A percentile compares a stretch with the other conserved stretches of the same genome.
phyloP scores from a whole-genome alignment of 2,113 vertebrate species.

The Oreochromis niloticus region DNA sequence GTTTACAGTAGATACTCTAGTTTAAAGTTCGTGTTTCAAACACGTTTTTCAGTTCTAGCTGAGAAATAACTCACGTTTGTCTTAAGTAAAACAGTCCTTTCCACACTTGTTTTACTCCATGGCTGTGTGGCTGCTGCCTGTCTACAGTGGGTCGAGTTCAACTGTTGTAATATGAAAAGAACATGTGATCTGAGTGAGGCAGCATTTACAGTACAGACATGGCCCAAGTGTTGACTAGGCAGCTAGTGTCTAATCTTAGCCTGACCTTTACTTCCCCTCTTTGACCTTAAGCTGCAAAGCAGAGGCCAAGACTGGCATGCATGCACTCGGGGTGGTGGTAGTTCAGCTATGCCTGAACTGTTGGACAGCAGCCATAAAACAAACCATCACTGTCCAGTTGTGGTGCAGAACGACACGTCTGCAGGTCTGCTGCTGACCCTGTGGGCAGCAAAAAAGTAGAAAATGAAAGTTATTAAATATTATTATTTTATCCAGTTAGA shows the following conservation, averaged over 20 bases:
- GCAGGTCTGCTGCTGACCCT: background rate
- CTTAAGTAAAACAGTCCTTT: background rate
- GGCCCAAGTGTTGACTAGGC: background rate
- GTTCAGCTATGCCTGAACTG: slow-evolving; percentile 31
- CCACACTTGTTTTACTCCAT: background rate
- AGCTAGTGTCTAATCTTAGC: slow-evolving; percentile 54
- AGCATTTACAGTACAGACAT: slow-evolving; percentile 21
- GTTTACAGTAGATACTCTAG: background rate
- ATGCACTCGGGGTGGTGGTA: slow-evolving; percentile 4
- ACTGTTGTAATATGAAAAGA: background rate
- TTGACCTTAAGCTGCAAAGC: slow-evolving; percentile 55
- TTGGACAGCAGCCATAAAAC: slow-evolving; percentile 4
- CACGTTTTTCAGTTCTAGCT: background rate
- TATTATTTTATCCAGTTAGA: background rate
- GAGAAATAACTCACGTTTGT: background rate
- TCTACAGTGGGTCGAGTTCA: background rate
- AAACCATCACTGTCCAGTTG: background rate
- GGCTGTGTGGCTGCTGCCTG: background rate
- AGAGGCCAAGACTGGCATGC: slow-evolving; percentile 13
- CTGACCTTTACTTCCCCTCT: slow-evolving; percentile 64
- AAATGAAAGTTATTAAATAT: background rate
- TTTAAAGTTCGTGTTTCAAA: background rate
- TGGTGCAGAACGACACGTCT: background rate
- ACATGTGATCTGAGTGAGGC: background rate
- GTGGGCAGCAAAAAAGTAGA: background rate